Evolutionary conservation across 1,140 invertebrate genomes (phyloP).

Genomic region (Pristionchus pacificus): DNA sequence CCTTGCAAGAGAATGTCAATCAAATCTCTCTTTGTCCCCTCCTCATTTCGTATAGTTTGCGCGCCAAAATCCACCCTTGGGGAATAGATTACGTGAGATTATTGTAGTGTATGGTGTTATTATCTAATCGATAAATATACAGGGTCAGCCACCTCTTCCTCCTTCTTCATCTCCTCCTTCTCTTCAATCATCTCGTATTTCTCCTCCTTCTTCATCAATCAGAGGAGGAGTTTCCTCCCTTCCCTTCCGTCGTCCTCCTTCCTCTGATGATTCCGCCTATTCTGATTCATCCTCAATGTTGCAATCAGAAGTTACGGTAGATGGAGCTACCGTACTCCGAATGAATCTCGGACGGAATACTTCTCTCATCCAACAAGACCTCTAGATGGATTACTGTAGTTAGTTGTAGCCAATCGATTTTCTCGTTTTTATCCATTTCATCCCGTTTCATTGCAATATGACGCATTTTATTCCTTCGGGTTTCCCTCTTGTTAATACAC

Average conservation of each 20-base stretch:
- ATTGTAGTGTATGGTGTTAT: not conserved
- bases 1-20: too few species aligned
- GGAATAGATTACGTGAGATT: not conserved
- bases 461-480: not conserved
- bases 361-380: slow-evolving; percentile 14
- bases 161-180: slow-evolving; percentile 23
- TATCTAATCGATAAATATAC: slow-evolving; percentile 5
- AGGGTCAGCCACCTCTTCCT: slow-evolving; percentile 12
- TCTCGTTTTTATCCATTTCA: not conserved
- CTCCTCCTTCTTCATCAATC: slow-evolving; percentile 7
- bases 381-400: too few species aligned
- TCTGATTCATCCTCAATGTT: slow-evolving; percentile 28
- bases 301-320: slow-evolving; percentile 20
- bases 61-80: too few species aligned
- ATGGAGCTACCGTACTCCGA: slow-evolving; percentile 30
- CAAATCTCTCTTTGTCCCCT: too few species aligned
- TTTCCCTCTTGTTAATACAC: not conserved
- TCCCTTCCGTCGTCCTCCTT: slow-evolving; percentile 1
- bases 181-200: slow-evolving; percentile 22
- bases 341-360: slow-evolving; percentile 20
- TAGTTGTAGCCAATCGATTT: not conserved
- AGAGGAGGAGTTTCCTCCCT: slow-evolving; percentile 2
- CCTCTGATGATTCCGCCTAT: slow-evolving; percentile 28
- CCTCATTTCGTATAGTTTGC: too few species aligned
- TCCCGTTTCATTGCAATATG: too few species aligned